These are phyloP conservation scores for Meteorus cinctellus DNA, from an alignment of 2,888 invertebrate species.

Conservation along the genomic window DNA sequence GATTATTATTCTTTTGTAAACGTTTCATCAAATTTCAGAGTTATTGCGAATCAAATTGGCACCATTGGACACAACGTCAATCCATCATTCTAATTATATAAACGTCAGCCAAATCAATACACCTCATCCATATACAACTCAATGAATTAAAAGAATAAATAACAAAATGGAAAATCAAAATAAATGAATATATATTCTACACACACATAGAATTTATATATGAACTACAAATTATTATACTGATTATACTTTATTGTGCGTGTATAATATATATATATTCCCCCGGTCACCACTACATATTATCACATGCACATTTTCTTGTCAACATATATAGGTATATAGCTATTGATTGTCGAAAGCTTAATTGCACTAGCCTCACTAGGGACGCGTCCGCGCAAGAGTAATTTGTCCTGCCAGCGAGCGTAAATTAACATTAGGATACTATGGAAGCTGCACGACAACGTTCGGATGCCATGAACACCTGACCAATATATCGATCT, in stretches of 20 bases:
- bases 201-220: not conserved
- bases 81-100: not conserved
- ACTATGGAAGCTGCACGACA: slow-evolving; percentile 21
- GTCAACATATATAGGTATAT: slow-evolving; percentile 6
- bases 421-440: slow-evolving; percentile 34
- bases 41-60: not conserved
- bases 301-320: slow-evolving; percentile 13
- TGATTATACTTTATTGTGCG: not conserved
- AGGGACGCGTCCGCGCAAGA: slow-evolving; percentile 10
- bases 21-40: not conserved
- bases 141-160: not conserved
- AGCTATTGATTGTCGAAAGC: slow-evolving; percentile 31
- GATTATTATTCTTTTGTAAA: too few relatives aligned
- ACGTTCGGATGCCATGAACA: slow-evolving; percentile 13
- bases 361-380: slow-evolving; percentile 28
- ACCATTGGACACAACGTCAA: not conserved
- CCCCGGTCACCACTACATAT: not conserved
- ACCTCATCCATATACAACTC: not conserved
- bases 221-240: not conserved
- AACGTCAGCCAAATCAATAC: not conserved
- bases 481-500: slow-evolving; percentile 17
- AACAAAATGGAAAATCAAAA: not conserved
- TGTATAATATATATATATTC: not conserved
- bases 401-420: slow-evolving; percentile 29
- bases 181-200: not conserved